Conservation (phyloP, 2,888 invertebrate genomes). For the Brachycybe producta region DNA sequence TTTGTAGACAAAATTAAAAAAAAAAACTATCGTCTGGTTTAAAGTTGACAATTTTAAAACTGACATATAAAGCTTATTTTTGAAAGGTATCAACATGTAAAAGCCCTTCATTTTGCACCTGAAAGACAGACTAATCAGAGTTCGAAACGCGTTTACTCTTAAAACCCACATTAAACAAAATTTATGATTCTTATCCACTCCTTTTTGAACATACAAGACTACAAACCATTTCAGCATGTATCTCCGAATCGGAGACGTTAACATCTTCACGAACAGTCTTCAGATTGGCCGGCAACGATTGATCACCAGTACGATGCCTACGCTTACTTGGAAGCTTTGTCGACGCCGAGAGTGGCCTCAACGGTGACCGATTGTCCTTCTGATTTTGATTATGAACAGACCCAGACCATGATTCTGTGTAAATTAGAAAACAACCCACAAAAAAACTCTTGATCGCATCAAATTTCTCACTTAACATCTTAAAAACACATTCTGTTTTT, state of each 20-base stretch:
- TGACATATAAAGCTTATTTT: too few species aligned
- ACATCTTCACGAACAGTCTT: slow-evolving; percentile 20
- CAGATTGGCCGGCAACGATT: neutral
- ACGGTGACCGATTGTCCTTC: slow-evolving; percentile 5
- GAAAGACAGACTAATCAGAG: too few species aligned
- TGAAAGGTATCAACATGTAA: too few species aligned
- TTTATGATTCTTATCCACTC: neutral
- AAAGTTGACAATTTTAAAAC: too few species aligned
- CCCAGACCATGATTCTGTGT: slow-evolving; percentile 18
- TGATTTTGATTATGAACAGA: slow-evolving; percentile 17
- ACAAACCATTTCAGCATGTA: slow-evolving; percentile 20
- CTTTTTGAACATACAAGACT: neutral
- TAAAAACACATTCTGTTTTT: too few species aligned
- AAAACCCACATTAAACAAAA: neutral
- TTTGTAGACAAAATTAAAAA: too few species aligned
- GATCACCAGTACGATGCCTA: slow-evolving; percentile 1
- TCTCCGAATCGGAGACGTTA: slow-evolving; percentile 24
- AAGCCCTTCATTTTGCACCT: too few species aligned
- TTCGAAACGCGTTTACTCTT: too few species aligned
- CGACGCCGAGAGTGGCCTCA: neutral
- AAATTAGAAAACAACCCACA: neutral
- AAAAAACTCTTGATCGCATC: neutral
- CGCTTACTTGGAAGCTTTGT: neutral
- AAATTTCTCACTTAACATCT: too few species aligned
- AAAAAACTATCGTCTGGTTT: too few species aligned